Evolutionary conservation across 2,113 vertebrate species (phyloP).

Genomic region (cat (Felis catus)): DNA sequence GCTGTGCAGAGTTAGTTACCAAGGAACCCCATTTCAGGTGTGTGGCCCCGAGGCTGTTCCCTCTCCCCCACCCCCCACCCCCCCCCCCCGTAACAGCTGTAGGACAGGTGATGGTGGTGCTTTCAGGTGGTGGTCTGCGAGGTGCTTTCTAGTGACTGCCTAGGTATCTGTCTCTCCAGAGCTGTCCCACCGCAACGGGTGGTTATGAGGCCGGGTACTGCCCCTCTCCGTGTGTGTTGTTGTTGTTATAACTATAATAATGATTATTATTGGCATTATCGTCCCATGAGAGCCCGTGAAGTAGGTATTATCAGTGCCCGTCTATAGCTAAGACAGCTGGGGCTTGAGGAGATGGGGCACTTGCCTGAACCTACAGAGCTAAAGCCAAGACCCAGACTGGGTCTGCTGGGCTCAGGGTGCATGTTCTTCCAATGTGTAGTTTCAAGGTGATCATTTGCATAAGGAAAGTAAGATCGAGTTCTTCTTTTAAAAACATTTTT

Average conservation of each 20-base stretch:
- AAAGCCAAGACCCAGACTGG: neutral
- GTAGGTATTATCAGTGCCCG: neutral
- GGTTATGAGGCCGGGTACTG: neutral
- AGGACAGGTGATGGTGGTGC: neutral
- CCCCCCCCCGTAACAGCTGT: neutral
- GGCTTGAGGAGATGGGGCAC: neutral
- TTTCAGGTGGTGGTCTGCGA: neutral
- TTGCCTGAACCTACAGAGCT: neutral
- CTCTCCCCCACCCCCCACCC: neutral
- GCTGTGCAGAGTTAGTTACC: neutral
- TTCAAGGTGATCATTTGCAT: neutral
- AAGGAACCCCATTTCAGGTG: neutral
- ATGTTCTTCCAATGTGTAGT: neutral
- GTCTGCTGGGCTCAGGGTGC: neutral
- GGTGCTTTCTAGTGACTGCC: neutral
- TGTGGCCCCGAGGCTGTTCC: neutral
- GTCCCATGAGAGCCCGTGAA: neutral
- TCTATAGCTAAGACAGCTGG: neutral
- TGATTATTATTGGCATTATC: neutral
- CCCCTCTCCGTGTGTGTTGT: neutral
- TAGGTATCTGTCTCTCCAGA: neutral
- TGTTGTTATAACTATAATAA: neutral
- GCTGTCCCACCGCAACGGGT: neutral
- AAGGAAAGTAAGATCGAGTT: neutral
- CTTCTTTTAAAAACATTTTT: too few relatives aligned